Evolutionary conservation across 2,888 invertebrate genomes (phyloP), one percentile per base, ranked within the genome.

Genomic region (Unio delphinus): DNA sequence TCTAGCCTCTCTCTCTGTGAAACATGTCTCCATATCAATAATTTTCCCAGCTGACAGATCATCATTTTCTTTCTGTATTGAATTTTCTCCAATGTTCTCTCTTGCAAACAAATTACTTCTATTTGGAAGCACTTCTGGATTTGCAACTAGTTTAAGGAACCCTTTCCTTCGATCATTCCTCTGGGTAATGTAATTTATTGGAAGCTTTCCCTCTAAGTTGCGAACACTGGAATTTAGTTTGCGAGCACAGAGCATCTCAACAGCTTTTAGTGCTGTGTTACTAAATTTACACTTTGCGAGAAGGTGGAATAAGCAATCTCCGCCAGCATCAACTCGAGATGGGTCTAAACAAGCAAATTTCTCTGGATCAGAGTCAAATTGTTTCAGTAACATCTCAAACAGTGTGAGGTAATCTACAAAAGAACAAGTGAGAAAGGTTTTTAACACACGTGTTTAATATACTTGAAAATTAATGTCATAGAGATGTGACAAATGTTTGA

Each of bases 131-230:
- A 68, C 67, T 4, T 45, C 55, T 4, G 64, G 63, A 61, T 61
- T 54, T 62, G 58, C 65, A 5, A 67, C 75, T 30, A 70, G 26
- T 68, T 64, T 56, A 15, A 83, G 68, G 64, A 69, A 81, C 65
- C 79, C 76, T 20, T 74, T 68, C 30, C 86, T 65, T 26, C 83
- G 65, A 65, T 86, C 85, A 62, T 75, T 80, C 28, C 74, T 77
- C 45, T 69, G 74, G 26, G 72, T 80, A 23, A 83, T 72, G 71
- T 80, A 83, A 45, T 83, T 71, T 8, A 76, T 75, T 6, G 86
- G 82, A 2, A 82, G 69, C 65, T 81, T 83, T 15, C 78, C 79
- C 4, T 79, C 81, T 34, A 73, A 77, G 72, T 86, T 83, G 26
- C 64, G 68, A 1, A 78, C 61, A 23, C 78, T 65, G 5, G 80